phyloP scores from a whole-genome alignment of 1,140 invertebrate genomes.

The Sarcophaga bullata region DNA sequence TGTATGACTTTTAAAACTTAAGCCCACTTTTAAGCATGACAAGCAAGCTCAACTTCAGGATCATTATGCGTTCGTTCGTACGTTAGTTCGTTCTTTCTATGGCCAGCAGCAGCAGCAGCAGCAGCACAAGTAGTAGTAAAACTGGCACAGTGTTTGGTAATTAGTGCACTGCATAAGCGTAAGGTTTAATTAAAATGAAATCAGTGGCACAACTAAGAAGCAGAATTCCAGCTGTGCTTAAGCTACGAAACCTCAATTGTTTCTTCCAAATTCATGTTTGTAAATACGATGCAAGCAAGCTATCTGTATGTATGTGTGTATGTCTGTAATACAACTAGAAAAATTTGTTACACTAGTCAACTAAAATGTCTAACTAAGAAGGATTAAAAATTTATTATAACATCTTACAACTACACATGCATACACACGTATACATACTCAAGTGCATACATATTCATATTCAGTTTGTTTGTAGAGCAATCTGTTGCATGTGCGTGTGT shows the following conservation, averaged over 20 bases:
- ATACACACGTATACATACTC: background rate
- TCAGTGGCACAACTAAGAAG: background rate
- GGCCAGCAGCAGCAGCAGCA: background rate
- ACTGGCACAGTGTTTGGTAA: background rate
- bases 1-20: background rate
- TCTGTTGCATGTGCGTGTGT: background rate
- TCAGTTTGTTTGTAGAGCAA: no score
- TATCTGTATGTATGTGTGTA: background rate
- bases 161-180: conserved; percentile 12
- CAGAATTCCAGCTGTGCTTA: background rate
- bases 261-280: background rate
- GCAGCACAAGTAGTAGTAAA: background rate
- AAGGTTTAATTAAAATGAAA: conserved; percentile 25
- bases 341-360: conserved; percentile 6
- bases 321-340: background rate
- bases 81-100: background rate
- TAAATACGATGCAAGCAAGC: background rate
- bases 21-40: conserved; percentile 1
- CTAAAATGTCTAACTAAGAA: conserved; percentile 26
- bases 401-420: background rate
- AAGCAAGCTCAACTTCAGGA: background rate
- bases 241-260: background rate
- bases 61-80: background rate
- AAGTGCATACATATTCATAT: no score
- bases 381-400: conserved; percentile 18